These are phyloP conservation scores for Drosophila erecta DNA, from an alignment of 1,140 invertebrate species.

Conservation along the genomic window DNA sequence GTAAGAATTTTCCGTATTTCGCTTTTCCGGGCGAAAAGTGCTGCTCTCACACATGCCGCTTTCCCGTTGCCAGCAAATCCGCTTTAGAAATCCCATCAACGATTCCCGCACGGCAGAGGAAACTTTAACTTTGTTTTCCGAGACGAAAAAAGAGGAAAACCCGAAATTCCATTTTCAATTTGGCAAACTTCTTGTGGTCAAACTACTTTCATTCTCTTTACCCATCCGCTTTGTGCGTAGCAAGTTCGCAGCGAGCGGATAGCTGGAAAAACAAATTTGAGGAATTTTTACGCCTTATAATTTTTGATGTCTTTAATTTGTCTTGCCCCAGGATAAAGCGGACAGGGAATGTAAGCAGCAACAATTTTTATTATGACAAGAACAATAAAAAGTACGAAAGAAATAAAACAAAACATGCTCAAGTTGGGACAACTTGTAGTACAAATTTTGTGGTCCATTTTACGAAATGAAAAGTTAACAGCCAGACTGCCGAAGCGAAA, in stretches of 20 bases:
- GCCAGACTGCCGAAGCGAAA: slow-evolving; percentile 11
- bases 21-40: neutral
- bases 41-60: slow-evolving; percentile 65
- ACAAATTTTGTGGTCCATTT: slow-evolving; percentile 81
- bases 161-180: slow-evolving; percentile 78
- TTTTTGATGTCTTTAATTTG: slow-evolving; percentile 82
- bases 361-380: slow-evolving; percentile 79
- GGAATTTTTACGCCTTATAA: slow-evolving; percentile 80
- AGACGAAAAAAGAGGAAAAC: slow-evolving; percentile 30
- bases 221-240: slow-evolving; percentile 44
- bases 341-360: slow-evolving; percentile 59
- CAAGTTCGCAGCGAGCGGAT: slow-evolving; percentile 34
- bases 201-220: slow-evolving; percentile 37
- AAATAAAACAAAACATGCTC: slow-evolving; percentile 42
- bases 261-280: slow-evolving; percentile 26
- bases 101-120: slow-evolving; percentile 25
- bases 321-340: slow-evolving; percentile 57
- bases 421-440: slow-evolving; percentile 69
- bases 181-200: slow-evolving; percentile 58
- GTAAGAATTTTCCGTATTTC: slow-evolving; percentile 7
- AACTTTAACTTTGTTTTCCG: slow-evolving; percentile 59
- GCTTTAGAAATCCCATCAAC: slow-evolving; percentile 76
- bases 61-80: slow-evolving; percentile 69
- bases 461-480: slow-evolving; percentile 76
- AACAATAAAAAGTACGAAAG: slow-evolving; percentile 56